Conservation (phyloP, 2,888 invertebrate genomes). For the Phortica okadai region DNA sequence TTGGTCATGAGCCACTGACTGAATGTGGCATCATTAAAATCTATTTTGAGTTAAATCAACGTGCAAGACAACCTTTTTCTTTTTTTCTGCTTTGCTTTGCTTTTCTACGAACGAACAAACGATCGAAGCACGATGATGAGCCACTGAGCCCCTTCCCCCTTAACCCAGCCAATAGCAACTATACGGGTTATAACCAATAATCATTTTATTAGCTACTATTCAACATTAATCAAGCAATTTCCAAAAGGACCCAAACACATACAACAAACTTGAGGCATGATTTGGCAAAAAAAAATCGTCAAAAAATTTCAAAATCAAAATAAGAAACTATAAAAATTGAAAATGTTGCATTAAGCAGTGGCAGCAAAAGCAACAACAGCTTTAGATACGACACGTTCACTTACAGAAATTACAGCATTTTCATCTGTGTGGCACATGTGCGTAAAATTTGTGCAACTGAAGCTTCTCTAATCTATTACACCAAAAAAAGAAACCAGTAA, state of each 20-base stretch:
- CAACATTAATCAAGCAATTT: constrained; percentile 18
- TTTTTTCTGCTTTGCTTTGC: no score
- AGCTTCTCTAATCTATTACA: no score
- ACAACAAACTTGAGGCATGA: neutral
- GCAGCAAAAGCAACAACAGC: neutral
- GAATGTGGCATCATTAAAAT: constrained; percentile 31
- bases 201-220: neutral
- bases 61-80: neutral
- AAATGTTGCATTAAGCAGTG: neutral
- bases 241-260: neutral
- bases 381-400: neutral
- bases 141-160: no score
- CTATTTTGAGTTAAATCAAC: constrained; percentile 20
- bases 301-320: neutral
- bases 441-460: no score
- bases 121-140: neutral
- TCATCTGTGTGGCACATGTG: no score
- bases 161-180: neutral
- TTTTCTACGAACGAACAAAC: neutral
- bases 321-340: neutral
- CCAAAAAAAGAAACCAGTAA: no score
- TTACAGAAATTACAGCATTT: no score
- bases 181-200: constrained; percentile 6
- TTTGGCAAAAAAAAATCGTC: neutral
- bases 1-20: neutral